A percentile compares a stretch with the other conserved stretches of the same genome.
Evolutionary conservation across 1,140 invertebrate species (phyloP).

Genomic region (Thaumatotibia leucotreta): DNA sequence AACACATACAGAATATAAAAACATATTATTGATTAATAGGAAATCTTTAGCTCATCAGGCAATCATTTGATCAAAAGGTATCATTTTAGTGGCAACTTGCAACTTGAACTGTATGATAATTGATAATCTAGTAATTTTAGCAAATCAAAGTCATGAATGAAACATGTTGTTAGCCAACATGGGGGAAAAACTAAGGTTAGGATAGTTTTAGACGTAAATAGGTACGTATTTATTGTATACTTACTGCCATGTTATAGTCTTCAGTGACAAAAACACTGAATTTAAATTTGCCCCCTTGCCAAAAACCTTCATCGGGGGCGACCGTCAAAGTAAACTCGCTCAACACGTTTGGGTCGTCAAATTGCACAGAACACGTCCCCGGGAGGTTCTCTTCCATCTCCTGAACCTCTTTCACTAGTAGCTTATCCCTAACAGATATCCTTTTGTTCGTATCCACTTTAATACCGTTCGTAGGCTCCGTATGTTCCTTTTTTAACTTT

Average conservation of each 20-base stretch:
- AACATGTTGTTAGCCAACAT: no score
- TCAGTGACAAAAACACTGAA: conserved; percentile 93
- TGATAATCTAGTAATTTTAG: no score
- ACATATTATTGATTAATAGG: no score
- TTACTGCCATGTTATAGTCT: conserved; percentile 97
- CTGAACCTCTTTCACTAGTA: conserved; percentile 92
- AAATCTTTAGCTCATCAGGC: no score
- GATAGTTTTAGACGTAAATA: no score
- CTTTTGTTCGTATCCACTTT: conserved; percentile 74
- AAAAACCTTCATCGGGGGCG: conserved; percentile 92
- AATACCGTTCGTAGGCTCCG: conserved; percentile 61
- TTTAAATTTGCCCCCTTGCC: conserved; percentile 90
- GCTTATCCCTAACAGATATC: conserved; percentile 89
- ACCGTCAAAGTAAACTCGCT: conserved; percentile 89
- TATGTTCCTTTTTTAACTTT: conserved; percentile 84
- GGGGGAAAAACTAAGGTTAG: no score
- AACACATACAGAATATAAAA: no score
- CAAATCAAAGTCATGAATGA: no score
- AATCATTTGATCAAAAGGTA: no score
- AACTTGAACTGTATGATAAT: no score
- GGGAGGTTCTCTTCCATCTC: conserved; percentile 94
- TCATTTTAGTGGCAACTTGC: no score
- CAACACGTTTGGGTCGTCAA: conserved; percentile 89
- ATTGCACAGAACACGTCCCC: conserved; percentile 85
- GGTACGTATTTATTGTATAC: conserved; percentile 25